phyloP scores from a whole-genome alignment of 2,888 invertebrate genomes.

The Eremobia ochroleuca region DNA sequence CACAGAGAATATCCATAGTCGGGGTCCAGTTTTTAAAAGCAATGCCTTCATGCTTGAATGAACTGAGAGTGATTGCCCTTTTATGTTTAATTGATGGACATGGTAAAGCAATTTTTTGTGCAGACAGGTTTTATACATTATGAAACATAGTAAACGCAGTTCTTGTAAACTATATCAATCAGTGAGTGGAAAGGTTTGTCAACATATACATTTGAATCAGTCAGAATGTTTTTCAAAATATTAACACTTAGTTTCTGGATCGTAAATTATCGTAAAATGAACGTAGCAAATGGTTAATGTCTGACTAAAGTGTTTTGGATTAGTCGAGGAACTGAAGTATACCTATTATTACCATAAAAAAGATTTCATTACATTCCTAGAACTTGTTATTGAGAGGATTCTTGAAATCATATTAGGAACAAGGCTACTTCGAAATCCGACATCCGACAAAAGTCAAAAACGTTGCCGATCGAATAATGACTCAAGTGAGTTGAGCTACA shows the following conservation, averaged over 20 bases:
- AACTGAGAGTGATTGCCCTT: conserved; percentile 26
- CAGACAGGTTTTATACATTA: background rate
- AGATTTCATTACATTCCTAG: too few species aligned
- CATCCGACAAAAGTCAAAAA: conserved; percentile 29
- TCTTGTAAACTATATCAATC: background rate
- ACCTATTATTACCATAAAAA: background rate
- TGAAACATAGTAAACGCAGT: background rate
- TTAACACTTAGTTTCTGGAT: background rate
- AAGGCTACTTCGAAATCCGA: conserved; percentile 24
- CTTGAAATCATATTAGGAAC: conserved; percentile 39
- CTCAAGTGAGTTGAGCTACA: conserved; percentile 51
- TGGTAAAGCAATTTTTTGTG: background rate
- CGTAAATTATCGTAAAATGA: background rate
- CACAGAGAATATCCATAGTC: conserved; percentile 42
- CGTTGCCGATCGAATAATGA: conserved; percentile 34
- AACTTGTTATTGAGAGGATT: conserved; percentile 5
- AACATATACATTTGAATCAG: background rate
- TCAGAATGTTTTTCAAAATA: background rate
- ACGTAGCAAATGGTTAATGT: background rate
- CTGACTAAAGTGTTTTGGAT: background rate
- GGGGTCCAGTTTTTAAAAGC: conserved; percentile 35
- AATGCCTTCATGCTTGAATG: conserved; percentile 31
- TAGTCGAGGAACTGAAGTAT: too few species aligned
- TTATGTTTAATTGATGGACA: conserved; percentile 20
- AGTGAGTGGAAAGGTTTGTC: background rate